These are phyloP conservation scores for Girardinichthys multiradiatus DNA, from an alignment of 2,113 vertebrate genomes.

Conservation along the genomic window DNA sequence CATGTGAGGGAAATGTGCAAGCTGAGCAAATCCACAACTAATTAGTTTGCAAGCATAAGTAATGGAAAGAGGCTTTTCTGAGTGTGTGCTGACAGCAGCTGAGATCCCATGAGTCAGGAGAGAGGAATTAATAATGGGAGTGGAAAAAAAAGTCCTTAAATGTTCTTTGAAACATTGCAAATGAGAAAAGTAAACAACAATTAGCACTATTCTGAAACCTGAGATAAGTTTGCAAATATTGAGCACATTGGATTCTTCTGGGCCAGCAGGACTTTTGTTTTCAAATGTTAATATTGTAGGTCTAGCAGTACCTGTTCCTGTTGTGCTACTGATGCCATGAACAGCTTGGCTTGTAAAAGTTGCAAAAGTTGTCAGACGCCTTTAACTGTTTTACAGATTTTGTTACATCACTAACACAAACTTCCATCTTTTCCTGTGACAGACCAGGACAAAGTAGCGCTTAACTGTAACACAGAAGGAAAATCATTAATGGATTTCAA, in stretches of 20 bases:
- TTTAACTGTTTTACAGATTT: too few relatives aligned
- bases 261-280: slow-evolving; percentile 14
- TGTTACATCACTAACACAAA: too few relatives aligned
- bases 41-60: slow-evolving; percentile 64
- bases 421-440: too few relatives aligned
- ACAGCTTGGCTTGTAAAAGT: too few relatives aligned
- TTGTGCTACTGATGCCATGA: slow-evolving; percentile 3
- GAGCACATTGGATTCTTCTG: slow-evolving; percentile 11
- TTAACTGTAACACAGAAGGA: too few relatives aligned
- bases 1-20: slow-evolving; percentile 65
- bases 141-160: slow-evolving; percentile 40
- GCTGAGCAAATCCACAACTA: slow-evolving; percentile 62
- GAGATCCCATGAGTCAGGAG: slow-evolving; percentile 32
- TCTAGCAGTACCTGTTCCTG: background rate
- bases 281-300: background rate
- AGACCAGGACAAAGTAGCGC: too few relatives aligned
- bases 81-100: background rate
- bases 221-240: slow-evolving; percentile 40
- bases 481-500: too few relatives aligned
- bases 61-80: slow-evolving; percentile 53
- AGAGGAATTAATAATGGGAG: slow-evolving; percentile 48
- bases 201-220: slow-evolving; percentile 43
- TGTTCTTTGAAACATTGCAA: slow-evolving; percentile 50
- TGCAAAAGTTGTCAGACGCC: too few relatives aligned
- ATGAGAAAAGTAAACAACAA: slow-evolving; percentile 47